Percentiles rank a stretch among this genome's conserved stretches.
These are phyloP conservation scores for Coptodon rendalli DNA, from an alignment of 2,113 vertebrate genomes.

Conservation along the genomic window DNA sequence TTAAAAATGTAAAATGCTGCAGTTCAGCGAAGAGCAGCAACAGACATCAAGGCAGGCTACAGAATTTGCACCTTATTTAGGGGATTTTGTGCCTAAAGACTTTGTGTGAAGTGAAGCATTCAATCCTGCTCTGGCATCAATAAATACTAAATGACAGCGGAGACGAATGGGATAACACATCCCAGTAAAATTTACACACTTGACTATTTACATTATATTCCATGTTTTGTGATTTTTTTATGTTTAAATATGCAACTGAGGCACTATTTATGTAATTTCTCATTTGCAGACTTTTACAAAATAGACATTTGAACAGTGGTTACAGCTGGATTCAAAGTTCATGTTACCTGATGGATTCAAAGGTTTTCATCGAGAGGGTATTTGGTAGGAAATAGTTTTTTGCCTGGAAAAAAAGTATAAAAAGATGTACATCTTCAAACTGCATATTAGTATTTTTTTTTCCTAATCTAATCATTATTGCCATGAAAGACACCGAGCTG, in stretches of 20 bases:
- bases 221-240: background rate
- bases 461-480: background rate
- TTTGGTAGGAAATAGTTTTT: background rate
- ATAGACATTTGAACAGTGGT: background rate
- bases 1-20: background rate
- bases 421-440: background rate
- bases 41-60: background rate
- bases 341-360: background rate
- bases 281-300: background rate
- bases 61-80: background rate
- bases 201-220: background rate
- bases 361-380: background rate
- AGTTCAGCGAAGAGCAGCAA: background rate
- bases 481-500: background rate
- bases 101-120: background rate
- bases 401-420: background rate
- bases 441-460: background rate
- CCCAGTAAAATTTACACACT: background rate
- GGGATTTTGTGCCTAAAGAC: background rate
- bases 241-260: background rate
- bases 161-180: background rate
- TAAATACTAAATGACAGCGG: background rate
- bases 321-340: background rate
- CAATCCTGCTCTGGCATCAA: background rate
- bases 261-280: background rate